Conservation (phyloP, 2,113 vertebrate species). For the Cebus imitator region DNA sequence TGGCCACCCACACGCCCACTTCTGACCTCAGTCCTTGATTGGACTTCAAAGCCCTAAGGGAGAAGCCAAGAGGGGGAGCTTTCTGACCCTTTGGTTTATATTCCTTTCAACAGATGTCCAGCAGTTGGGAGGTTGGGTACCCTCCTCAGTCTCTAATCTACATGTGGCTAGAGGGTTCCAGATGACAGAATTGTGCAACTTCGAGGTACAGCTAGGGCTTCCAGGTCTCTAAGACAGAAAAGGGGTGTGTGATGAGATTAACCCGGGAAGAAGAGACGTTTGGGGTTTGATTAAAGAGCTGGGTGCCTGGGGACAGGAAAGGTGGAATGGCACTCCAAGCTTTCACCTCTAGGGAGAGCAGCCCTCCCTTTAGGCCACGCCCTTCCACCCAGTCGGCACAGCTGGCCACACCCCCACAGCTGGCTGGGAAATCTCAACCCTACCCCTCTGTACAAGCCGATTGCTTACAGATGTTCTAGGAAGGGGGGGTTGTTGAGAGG, state of each 20-base stretch:
- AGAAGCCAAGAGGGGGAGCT: not conserved
- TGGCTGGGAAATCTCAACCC: conserved; percentile 44
- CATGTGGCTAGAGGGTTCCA: not conserved
- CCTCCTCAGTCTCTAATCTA: not conserved
- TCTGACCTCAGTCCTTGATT: not conserved
- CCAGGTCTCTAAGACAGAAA: not conserved
- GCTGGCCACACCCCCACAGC: conserved; percentile 40
- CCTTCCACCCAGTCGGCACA: not conserved
- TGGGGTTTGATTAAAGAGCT: not conserved
- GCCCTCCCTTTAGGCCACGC: conserved; percentile 12
- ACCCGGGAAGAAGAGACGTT: not conserved
- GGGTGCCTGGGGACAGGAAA: not conserved
- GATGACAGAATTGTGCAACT: not conserved
- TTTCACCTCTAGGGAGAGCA: not conserved
- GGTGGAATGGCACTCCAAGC: not conserved
- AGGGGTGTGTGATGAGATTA: not conserved
- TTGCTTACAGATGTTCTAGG: conserved; percentile 67
- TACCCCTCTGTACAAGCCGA: not conserved
- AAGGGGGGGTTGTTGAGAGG: not conserved
- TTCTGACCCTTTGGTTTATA: not conserved
- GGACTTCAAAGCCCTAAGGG: conserved; percentile 1
- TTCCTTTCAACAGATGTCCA: not conserved
- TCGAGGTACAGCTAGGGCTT: not conserved
- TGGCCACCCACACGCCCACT: not conserved
- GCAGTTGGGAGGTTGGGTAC: not conserved